Conservation (phyloP, 2,113 vertebrate genomes). For the Archilochus colubris region DNA sequence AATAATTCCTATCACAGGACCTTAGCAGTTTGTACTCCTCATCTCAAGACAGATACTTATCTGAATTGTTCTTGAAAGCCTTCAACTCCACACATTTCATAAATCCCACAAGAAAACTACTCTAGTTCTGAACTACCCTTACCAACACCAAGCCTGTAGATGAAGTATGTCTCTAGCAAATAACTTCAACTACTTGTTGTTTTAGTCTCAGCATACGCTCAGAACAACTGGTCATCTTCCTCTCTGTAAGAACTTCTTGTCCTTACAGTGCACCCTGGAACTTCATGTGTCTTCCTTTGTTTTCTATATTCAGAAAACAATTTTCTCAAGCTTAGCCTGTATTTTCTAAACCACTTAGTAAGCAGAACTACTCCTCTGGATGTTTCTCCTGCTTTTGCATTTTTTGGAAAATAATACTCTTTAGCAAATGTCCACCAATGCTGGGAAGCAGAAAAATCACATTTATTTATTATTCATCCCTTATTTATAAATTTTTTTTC, state of each 20-base stretch:
- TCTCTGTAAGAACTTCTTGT: not conserved
- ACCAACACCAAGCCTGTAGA: not conserved
- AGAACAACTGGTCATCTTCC: not conserved
- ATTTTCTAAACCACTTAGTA: not conserved
- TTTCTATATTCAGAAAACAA: not conserved
- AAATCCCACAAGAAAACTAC: not conserved
- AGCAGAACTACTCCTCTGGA: not conserved
- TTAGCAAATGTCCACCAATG: not conserved
- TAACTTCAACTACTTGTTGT: not conserved
- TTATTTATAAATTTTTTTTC: not conserved
- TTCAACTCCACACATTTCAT: not conserved
- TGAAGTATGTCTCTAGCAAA: not conserved
- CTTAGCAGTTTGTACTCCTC: not conserved
- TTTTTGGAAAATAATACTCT: not conserved
- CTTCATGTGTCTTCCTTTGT: not conserved
- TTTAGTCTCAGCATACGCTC: not conserved
- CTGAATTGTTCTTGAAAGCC: conserved; percentile 4
- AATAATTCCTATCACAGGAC: not conserved
- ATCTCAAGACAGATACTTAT: not conserved
- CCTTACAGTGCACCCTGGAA: too few species aligned
- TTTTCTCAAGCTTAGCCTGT: not conserved
- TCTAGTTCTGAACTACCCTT: not conserved
- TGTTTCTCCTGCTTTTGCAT: not conserved
- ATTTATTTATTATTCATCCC: not conserved
- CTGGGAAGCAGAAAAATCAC: not conserved